Percentiles rank a stretch among this genome's conserved stretches.
Conservation (phyloP, 2,113 vertebrate genomes). For the Gopherus evgoodei region DNA sequence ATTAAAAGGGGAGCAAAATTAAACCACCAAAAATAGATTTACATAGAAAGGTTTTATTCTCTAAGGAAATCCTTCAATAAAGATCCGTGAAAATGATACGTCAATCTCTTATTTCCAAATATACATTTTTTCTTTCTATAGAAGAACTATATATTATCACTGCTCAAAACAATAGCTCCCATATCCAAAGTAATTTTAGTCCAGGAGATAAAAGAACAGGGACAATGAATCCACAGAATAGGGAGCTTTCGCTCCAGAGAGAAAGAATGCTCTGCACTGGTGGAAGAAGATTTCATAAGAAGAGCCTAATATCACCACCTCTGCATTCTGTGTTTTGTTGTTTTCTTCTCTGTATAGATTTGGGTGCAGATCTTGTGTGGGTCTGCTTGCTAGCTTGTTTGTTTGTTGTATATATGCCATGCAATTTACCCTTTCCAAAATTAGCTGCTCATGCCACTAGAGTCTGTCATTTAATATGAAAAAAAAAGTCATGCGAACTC, state of each 20-base stretch:
- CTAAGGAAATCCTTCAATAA: constrained; percentile 76
- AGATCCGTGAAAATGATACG: constrained; percentile 83
- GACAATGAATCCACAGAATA: constrained; percentile 21
- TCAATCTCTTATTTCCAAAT: constrained; percentile 85
- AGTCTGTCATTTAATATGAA: constrained; percentile 76
- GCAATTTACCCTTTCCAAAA: constrained; percentile 88
- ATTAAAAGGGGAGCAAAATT: constrained; percentile 72
- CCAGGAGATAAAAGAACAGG: constrained; percentile 32
- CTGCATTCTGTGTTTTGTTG: neutral
- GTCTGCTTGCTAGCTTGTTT: constrained; percentile 77
- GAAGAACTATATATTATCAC: constrained; percentile 69
- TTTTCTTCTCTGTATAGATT: constrained; percentile 11
- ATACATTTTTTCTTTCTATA: constrained; percentile 75
- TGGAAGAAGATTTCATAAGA: neutral
- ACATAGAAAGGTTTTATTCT: constrained; percentile 68
- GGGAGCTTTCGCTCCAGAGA: neutral
- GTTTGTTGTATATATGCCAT: constrained; percentile 87
- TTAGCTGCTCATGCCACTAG: constrained; percentile 91
- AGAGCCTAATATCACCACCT: constrained; percentile 23
- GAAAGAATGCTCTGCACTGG: neutral
- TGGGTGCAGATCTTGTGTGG: constrained; percentile 73
- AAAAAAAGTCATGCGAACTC: constrained; percentile 82
- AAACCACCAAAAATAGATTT: constrained; percentile 73
- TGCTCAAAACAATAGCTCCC: constrained; percentile 60
- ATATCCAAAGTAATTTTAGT: constrained; percentile 62